Evolutionary conservation across 2,113 vertebrate genomes (phyloP).

Genomic region (Notarius quadriscutis): DNA sequence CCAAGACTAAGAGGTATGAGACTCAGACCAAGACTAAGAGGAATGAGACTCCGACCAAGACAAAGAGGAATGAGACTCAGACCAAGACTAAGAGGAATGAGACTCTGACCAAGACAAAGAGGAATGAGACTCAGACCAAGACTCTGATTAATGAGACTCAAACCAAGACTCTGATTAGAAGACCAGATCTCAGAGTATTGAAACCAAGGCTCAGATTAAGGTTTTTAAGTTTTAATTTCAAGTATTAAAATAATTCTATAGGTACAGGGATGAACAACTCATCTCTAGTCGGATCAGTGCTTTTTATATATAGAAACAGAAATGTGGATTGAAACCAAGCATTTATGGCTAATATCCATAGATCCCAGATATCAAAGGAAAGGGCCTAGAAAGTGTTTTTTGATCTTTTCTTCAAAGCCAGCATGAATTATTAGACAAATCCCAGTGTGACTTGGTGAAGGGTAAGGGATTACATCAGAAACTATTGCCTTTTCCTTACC

Average conservation of each 20-base stretch:
- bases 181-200: neutral
- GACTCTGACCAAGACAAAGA: neutral
- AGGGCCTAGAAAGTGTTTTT: neutral
- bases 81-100: neutral
- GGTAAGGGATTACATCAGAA: neutral
- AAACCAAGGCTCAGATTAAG: neutral
- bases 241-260: neutral
- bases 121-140: neutral
- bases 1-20: neutral
- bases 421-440: neutral
- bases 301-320: neutral
- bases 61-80: neutral
- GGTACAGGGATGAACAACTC: neutral
- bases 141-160: neutral
- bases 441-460: neutral
- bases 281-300: neutral
- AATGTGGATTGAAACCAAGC: neutral
- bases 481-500: constrained; percentile 11
- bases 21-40: neutral
- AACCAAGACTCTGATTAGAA: neutral
- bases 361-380: neutral
- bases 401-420: constrained; percentile 2
- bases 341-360: neutral
- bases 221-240: neutral
- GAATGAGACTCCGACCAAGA: neutral